Conservation (phyloP, 2,888 invertebrate genomes). For the Lycocerus yunnanus region DNA sequence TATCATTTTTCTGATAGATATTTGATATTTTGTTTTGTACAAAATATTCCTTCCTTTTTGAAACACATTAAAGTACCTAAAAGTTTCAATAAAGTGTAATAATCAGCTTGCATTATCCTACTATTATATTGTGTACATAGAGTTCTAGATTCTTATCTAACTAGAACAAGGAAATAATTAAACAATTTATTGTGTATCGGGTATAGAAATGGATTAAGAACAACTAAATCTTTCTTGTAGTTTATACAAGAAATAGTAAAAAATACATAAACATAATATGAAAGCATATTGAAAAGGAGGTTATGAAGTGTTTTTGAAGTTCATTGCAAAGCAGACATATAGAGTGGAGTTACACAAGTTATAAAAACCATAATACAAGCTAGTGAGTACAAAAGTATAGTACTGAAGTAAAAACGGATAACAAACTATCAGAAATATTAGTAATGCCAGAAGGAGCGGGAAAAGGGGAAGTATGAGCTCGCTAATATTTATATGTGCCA, state of each 20-base stretch:
- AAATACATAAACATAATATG: too few relatives aligned
- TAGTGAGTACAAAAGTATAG: too few relatives aligned
- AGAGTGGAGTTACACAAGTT: too few relatives aligned
- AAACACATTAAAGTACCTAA: background rate
- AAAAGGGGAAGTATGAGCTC: too few relatives aligned
- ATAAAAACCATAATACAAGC: too few relatives aligned
- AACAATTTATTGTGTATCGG: background rate
- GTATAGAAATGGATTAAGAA: background rate
- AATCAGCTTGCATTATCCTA: background rate
- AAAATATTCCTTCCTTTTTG: background rate
- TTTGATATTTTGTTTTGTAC: background rate
- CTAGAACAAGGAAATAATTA: background rate
- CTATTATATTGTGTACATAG: background rate
- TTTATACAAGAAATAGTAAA: background rate
- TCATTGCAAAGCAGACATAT: too few relatives aligned
- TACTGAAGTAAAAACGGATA: too few relatives aligned
- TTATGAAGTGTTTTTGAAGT: too few relatives aligned
- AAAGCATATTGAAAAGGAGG: too few relatives aligned
- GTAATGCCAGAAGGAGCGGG: too few relatives aligned
- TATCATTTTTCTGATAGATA: background rate
- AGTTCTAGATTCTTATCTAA: background rate
- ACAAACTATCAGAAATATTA: too few relatives aligned
- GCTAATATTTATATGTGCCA: too few relatives aligned
- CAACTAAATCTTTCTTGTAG: background rate
- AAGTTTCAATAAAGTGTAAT: background rate